These are phyloP conservation scores for Hofmannophila pseudospretella DNA, from an alignment of 2,888 invertebrate genomes.

Conservation along the genomic window DNA sequence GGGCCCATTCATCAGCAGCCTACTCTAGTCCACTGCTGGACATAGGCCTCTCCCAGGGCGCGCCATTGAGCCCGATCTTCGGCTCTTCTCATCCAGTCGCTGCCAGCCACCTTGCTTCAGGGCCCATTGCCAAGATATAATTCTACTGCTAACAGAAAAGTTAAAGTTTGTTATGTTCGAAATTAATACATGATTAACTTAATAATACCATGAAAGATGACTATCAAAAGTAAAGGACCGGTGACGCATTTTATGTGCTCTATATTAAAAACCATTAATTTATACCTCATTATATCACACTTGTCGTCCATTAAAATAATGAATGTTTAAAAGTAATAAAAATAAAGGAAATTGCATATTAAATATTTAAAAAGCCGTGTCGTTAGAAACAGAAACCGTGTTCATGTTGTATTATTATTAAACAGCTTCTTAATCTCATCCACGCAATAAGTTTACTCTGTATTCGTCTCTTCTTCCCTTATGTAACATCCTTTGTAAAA, in stretches of 20 bases:
- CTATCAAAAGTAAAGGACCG: conserved; percentile 26
- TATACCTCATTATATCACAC: conserved; percentile 49
- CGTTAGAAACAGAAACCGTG: conserved; percentile 66
- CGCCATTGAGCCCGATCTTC: too few relatives aligned
- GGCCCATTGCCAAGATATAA: too few relatives aligned
- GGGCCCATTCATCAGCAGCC: too few relatives aligned
- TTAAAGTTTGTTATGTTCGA: not conserved
- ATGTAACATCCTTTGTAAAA: conserved; percentile 26
- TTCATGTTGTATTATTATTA: conserved; percentile 71
- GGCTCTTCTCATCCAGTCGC: too few relatives aligned
- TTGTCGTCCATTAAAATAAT: conserved; percentile 54
- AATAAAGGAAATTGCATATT: conserved; percentile 72
- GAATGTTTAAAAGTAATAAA: conserved; percentile 45
- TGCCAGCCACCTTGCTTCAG: too few relatives aligned
- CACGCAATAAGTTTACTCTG: conserved; percentile 36
- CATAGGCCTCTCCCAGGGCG: too few relatives aligned
- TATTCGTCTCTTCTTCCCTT: conserved; percentile 40
- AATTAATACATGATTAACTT: conserved; percentile 1
- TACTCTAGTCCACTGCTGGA: too few relatives aligned
- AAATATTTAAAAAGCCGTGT: conserved; percentile 72
- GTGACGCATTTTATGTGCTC: conserved; percentile 20
- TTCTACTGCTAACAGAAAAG: too few relatives aligned
- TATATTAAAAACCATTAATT: conserved; percentile 44
- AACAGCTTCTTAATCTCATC: conserved; percentile 67
- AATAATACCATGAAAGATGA: conserved; percentile 7